phyloP scores from a whole-genome alignment of 1,140 invertebrate genomes.

The Megalopta genalis region DNA sequence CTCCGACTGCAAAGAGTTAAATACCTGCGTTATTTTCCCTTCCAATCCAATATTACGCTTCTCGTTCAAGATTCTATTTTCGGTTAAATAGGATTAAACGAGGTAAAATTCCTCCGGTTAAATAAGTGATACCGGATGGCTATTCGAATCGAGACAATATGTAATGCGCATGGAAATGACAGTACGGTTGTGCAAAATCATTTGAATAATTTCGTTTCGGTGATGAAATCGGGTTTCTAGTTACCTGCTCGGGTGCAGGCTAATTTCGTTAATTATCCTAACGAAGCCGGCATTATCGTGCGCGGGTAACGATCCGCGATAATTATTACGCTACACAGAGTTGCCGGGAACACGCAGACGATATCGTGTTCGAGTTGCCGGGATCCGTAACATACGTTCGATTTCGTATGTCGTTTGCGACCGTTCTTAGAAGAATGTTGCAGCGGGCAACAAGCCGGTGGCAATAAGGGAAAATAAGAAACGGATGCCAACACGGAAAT shows the following conservation, averaged over 20 bases:
- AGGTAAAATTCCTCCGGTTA: not conserved
- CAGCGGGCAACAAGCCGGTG: not conserved
- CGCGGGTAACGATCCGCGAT: slow-evolving; percentile 46
- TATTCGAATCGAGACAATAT: not conserved
- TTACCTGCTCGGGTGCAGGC: not conserved
- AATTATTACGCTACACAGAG: slow-evolving; percentile 37
- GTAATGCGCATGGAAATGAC: not conserved
- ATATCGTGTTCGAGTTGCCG: not conserved
- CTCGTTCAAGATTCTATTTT: too few relatives aligned
- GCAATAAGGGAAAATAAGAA: not conserved
- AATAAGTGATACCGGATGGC: not conserved
- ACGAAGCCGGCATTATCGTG: slow-evolving; percentile 48
- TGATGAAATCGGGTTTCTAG: not conserved
- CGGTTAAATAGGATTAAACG: too few relatives aligned
- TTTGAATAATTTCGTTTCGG: not conserved
- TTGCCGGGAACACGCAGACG: not conserved
- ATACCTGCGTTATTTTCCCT: too few relatives aligned
- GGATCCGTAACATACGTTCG: not conserved
- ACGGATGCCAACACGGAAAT: not conserved
- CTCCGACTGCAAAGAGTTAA: too few relatives aligned
- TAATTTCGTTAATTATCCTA: slow-evolving; percentile 69
- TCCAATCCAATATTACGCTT: too few relatives aligned
- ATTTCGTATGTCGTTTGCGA: slow-evolving; percentile 17
- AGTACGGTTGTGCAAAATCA: not conserved
- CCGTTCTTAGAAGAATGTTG: slow-evolving; percentile 14